A percentile compares a stretch with the other conserved stretches of the same genome.
Conservation (phyloP, 2,888 invertebrate genomes). For the Arrhopalites spinosus region DNA sequence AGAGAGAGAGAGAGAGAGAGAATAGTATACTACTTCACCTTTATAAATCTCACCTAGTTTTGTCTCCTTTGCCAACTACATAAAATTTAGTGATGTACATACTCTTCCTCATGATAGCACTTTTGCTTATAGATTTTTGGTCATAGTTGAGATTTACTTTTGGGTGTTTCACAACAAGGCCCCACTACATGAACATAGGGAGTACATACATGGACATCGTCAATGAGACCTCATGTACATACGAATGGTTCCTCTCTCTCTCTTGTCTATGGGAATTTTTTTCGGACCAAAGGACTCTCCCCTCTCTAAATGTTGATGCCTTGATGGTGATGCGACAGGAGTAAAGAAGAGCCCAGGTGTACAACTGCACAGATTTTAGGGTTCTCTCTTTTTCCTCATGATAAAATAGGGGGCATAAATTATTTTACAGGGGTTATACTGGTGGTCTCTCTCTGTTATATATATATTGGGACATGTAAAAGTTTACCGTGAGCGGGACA, state of each 20-base stretch:
- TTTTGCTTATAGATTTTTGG: not conserved
- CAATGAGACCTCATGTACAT: not conserved
- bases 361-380: constrained; percentile 48
- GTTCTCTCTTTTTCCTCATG: constrained; percentile 37
- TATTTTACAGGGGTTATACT: constrained; percentile 55
- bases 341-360: constrained; percentile 49
- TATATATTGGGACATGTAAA: not conserved
- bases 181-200: too few species aligned
- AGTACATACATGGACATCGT: not conserved
- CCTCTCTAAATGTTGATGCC: constrained; percentile 29
- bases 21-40: constrained; percentile 15
- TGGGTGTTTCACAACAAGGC: constrained; percentile 8
- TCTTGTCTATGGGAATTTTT: constrained; percentile 45
- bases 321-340: constrained; percentile 43
- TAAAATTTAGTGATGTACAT: not conserved
- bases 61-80: not conserved
- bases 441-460: constrained; percentile 45
- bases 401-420: constrained; percentile 55
- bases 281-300: constrained; percentile 42
- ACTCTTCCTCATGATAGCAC: not conserved
- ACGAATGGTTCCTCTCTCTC: constrained; percentile 13
- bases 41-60: constrained; percentile 35
- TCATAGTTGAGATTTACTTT: not conserved
- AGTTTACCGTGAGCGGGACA: constrained; percentile 4
- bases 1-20: not conserved